Conservation (phyloP, 2,113 vertebrate species). For the Onychostoma macrolepis region DNA sequence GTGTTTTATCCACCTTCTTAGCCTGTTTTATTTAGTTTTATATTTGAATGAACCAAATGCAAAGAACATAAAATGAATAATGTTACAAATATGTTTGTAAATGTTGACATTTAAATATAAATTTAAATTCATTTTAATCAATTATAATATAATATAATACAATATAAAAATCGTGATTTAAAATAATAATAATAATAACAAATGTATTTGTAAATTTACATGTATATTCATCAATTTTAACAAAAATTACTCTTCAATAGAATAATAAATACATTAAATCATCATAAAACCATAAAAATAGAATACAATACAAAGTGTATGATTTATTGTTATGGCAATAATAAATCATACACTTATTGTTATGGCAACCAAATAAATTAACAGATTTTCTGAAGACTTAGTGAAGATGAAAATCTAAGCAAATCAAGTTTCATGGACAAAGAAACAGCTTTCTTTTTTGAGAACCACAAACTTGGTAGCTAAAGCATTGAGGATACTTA, state of each 20-base stretch:
- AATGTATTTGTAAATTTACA: too few species aligned
- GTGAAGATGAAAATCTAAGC: background rate
- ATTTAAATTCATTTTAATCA: background rate
- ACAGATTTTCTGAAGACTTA: background rate
- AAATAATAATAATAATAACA: too few species aligned
- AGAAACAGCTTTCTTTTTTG: background rate
- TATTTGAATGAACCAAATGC: background rate
- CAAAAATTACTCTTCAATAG: too few species aligned
- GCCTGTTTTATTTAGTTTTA: background rate
- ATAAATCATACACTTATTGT: too few species aligned
- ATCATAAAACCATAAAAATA: background rate
- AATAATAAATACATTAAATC: too few species aligned
- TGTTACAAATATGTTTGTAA: background rate
- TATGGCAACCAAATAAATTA: background rate
- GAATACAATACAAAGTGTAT: background rate
- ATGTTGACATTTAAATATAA: background rate
- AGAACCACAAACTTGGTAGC: background rate
- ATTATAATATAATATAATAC: background rate
- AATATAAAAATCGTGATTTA: too few species aligned
- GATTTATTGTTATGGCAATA: too few species aligned
- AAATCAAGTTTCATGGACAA: background rate
- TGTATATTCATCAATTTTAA: too few species aligned
- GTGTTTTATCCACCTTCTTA: background rate
- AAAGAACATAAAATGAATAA: background rate
- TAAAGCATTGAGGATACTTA: background rate